Evolutionary conservation across 2,888 invertebrate genomes (phyloP), one percentile per base, ranked within the genome.

Genomic region (Pyralis farinalis): DNA sequence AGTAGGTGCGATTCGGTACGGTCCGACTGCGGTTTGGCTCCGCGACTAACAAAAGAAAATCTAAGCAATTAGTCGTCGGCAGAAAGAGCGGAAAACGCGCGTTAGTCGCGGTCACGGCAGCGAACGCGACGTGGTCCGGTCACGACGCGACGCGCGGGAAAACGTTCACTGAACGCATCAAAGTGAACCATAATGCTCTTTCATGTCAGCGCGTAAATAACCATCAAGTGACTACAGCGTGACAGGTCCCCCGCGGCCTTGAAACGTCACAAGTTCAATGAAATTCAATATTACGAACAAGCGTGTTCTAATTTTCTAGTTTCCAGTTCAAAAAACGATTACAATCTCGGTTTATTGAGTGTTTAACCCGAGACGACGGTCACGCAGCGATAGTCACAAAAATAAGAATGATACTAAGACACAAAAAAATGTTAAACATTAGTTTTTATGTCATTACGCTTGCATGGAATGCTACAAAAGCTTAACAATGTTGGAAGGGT

Each of bases 11-110:
- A 88, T 87, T 86, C 79, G 87, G 69, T 73, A 80, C 82, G 87
- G 84, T 74, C 78, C 64, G 71, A 69, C 74, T 73, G 63, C 79
- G 76, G 68, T 74, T 74, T 74, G 76, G 81, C 82, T 77, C 82
- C 87, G 84, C 80, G 83, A 86, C 86, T 82, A 87, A 86, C 87
- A 85, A 87, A 87, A 86, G 87, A 82, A 88, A 87, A 87, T 86
- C 85, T 85, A 84, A 87, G 87, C 87, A 88, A 88, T 88, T 88
- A 88, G 86, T 86, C 87, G 87, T 78, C 86, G 85, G 78, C 83
- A 78, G 87, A 84, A 88, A 88, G 86, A 87, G 87, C 87, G 87
- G 87, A 87, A 88, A 86, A 88, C 87, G 70, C 80, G 85, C 69
- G 77, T 88, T 88, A 77, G 87, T 68, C 65, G 72, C 86, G 86